Evolutionary conservation across 2,113 vertebrate species (phyloP).

Genomic region (Cricetomys ansorgei): DNA sequence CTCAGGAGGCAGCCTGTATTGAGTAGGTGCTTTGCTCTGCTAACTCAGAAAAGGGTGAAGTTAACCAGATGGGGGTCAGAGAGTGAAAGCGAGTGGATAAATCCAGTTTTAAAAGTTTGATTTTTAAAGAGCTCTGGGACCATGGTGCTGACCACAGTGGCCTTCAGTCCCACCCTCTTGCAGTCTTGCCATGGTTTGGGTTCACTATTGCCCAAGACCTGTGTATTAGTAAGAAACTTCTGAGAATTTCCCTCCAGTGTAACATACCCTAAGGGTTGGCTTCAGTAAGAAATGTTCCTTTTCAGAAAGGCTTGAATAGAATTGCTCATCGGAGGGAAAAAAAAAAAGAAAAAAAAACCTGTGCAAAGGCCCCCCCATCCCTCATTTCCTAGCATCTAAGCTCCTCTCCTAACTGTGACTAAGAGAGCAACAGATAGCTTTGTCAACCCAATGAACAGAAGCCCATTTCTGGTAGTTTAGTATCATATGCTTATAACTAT

Average conservation of each 20-base stretch:
- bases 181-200: neutral
- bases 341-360: neutral
- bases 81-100: neutral
- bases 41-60: neutral
- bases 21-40: neutral
- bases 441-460: neutral
- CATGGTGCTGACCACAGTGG: neutral
- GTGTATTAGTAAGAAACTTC: neutral
- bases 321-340: neutral
- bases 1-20: neutral
- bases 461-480: neutral
- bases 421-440: neutral
- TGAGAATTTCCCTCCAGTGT: neutral
- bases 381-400: neutral
- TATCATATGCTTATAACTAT: neutral
- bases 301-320: neutral
- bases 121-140: neutral
- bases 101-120: neutral
- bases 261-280: neutral
- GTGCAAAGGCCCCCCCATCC: neutral
- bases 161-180: neutral
- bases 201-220: neutral
- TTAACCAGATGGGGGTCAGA: neutral
- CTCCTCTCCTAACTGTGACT: neutral
- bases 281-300: slow-evolving; percentile 9